These are phyloP conservation scores for Aphelenchoides fujianensis DNA, from an alignment of 1,140 invertebrate species.

Conservation along the genomic window DNA sequence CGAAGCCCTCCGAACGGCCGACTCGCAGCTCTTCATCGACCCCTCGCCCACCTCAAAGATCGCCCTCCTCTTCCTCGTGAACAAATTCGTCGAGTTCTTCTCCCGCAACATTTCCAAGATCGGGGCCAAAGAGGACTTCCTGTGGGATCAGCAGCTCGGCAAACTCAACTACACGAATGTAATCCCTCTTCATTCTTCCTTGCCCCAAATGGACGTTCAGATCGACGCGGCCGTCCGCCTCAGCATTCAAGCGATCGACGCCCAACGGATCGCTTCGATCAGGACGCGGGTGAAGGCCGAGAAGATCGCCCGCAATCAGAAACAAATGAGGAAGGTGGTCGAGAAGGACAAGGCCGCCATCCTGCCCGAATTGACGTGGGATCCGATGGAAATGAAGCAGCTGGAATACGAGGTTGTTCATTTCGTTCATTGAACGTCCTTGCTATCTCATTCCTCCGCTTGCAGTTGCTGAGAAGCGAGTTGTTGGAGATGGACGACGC, in stretches of 20 bases:
- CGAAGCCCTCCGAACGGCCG: background rate
- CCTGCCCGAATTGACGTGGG: background rate
- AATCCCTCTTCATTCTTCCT: background rate
- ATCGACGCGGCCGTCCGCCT: background rate
- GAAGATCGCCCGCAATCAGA: conserved; percentile 11
- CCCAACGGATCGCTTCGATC: background rate
- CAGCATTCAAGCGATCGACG: background rate
- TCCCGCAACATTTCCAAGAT: background rate
- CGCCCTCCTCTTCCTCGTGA: background rate
- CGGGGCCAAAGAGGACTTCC: background rate
- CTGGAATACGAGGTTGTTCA: background rate
- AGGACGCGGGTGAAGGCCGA: background rate
- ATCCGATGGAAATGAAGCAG: conserved; percentile 4
- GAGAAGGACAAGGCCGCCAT: background rate
- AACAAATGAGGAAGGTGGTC: conserved; percentile 1
- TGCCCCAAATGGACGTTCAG: background rate
- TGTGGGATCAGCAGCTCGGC: conserved; percentile 8
- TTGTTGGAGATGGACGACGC: conserved; percentile 12
- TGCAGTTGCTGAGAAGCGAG: background rate
- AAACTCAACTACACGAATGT: background rate
- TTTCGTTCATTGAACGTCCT: background rate
- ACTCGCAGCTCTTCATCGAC: conserved; percentile 2
- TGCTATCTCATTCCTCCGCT: too few species aligned
- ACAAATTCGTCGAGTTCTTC: background rate
- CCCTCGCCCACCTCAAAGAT: background rate